phyloP scores from a whole-genome alignment of 2,888 invertebrate species.

The Trypoxylon attenuatum region DNA sequence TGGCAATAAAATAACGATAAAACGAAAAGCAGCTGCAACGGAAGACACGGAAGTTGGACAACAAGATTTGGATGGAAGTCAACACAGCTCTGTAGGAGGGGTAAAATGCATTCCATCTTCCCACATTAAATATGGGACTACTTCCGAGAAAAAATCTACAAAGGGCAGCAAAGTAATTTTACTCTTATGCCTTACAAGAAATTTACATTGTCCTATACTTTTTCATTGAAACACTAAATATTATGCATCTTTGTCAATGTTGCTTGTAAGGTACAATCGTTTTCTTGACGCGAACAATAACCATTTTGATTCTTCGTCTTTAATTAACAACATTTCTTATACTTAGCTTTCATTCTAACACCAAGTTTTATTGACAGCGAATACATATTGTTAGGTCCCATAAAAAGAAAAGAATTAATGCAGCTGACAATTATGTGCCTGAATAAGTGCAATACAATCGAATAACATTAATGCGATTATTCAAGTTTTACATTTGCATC shows the following conservation, averaged over 20 bases:
- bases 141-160: slow-evolving; percentile 70
- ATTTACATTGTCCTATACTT: slow-evolving; percentile 39
- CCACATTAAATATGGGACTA: slow-evolving; percentile 67
- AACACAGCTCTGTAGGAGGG: slow-evolving; percentile 66
- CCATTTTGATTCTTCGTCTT: too few relatives aligned
- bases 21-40: slow-evolving; percentile 80
- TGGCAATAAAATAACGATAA: slow-evolving; percentile 89
- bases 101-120: slow-evolving; percentile 71
- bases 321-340: slow-evolving; percentile 36
- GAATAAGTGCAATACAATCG: background rate
- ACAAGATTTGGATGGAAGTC: slow-evolving; percentile 74
- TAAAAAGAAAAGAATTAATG: slow-evolving; percentile 48
- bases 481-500: slow-evolving; percentile 16
- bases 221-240: slow-evolving; percentile 41
- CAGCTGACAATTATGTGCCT: slow-evolving; percentile 26
- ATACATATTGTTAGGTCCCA: slow-evolving; percentile 44
- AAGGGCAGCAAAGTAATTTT: slow-evolving; percentile 71
- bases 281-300: too few relatives aligned
- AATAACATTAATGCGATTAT: slow-evolving; percentile 1
- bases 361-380: slow-evolving; percentile 28
- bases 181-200: slow-evolving; percentile 47
- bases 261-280: slow-evolving; percentile 45
- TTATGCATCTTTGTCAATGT: slow-evolving; percentile 39
- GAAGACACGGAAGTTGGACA: slow-evolving; percentile 76
- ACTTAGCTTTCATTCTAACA: slow-evolving; percentile 48